Percentiles rank a stretch among this genome's conserved stretches.
Evolutionary conservation across 2,888 invertebrate species (phyloP).

Genomic region (Biston betularia): DNA sequence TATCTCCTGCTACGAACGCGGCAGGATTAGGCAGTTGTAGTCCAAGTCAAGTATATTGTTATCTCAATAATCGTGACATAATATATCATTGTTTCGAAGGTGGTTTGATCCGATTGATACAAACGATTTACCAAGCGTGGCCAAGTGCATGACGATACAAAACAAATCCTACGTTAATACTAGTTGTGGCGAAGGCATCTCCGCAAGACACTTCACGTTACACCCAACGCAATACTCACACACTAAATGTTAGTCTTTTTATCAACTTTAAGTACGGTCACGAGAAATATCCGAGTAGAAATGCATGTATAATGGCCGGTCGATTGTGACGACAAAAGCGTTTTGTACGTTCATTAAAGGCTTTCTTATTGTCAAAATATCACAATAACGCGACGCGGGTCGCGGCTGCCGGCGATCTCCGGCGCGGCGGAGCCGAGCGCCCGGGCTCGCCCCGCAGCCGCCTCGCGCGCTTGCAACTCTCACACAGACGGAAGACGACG

Average conservation of each 20-base stretch:
- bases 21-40: neutral
- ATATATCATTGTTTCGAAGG: too few relatives aligned
- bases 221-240: conserved; percentile 67
- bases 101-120: neutral
- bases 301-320: conserved; percentile 52
- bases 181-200: conserved; percentile 73
- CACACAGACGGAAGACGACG: conserved; percentile 75
- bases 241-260: conserved; percentile 70
- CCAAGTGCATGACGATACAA: conserved; percentile 60
- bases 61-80: neutral
- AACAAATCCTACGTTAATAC: conserved; percentile 68
- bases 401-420: neutral
- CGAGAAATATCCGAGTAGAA: conserved; percentile 48
- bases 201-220: conserved; percentile 63
- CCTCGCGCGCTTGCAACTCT: conserved; percentile 40
- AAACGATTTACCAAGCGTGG: conserved; percentile 26
- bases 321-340: conserved; percentile 52
- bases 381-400: conserved; percentile 63
- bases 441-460: neutral
- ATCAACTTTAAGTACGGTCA: conserved; percentile 75
- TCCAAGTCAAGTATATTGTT: neutral
- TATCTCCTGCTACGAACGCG: neutral
- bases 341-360: conserved; percentile 59
- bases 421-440: neutral
- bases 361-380: conserved; percentile 80